A percentile compares a stretch with the other conserved stretches of the same genome.
Conservation (phyloP, 1,140 invertebrate species). For the Carcinoscorpius rotundicauda region DNA sequence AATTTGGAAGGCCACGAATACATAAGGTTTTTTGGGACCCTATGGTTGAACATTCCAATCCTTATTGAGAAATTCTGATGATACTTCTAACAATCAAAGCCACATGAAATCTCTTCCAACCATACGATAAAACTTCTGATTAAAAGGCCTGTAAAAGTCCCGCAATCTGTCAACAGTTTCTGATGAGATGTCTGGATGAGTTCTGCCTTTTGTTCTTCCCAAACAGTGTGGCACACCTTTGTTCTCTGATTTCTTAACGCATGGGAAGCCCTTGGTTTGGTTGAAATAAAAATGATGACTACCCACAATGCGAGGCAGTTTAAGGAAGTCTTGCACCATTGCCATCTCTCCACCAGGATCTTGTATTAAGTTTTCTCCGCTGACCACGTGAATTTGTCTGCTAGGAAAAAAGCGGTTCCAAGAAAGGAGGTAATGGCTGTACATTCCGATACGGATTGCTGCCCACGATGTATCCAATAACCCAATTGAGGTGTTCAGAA, state of each 20-base stretch:
- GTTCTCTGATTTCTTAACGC: slow-evolving; percentile 30
- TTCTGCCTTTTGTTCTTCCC: slow-evolving; percentile 40
- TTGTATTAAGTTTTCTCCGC: slow-evolving; percentile 70
- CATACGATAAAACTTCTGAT: slow-evolving; percentile 79
- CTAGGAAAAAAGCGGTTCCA: slow-evolving; percentile 78
- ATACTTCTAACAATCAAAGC: slow-evolving; percentile 33
- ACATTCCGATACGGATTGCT: slow-evolving; percentile 73
- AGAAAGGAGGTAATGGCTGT: slow-evolving; percentile 61
- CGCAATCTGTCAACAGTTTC: slow-evolving; percentile 55
- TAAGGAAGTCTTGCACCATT: slow-evolving; percentile 41
- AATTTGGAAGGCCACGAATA: too few relatives aligned
- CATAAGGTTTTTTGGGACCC: too few relatives aligned
- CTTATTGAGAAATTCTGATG: too few relatives aligned
- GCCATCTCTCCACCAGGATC: slow-evolving; percentile 77
- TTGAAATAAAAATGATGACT: slow-evolving; percentile 37
- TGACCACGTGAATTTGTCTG: slow-evolving; percentile 71
- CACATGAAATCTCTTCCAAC: slow-evolving; percentile 79
- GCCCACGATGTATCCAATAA: slow-evolving; percentile 75
- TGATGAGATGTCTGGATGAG: slow-evolving; percentile 48
- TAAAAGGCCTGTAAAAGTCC: slow-evolving; percentile 83
- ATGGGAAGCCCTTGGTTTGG: slow-evolving; percentile 39
- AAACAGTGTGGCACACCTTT: slow-evolving; percentile 35
- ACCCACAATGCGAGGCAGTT: slow-evolving; percentile 30
- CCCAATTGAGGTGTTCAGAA: slow-evolving; percentile 46
- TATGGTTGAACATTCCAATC: too few relatives aligned